Evolutionary conservation across 2,797 vertebrate species (phyloP).

Genomic region (Coccyzus lansbergi): DNA sequence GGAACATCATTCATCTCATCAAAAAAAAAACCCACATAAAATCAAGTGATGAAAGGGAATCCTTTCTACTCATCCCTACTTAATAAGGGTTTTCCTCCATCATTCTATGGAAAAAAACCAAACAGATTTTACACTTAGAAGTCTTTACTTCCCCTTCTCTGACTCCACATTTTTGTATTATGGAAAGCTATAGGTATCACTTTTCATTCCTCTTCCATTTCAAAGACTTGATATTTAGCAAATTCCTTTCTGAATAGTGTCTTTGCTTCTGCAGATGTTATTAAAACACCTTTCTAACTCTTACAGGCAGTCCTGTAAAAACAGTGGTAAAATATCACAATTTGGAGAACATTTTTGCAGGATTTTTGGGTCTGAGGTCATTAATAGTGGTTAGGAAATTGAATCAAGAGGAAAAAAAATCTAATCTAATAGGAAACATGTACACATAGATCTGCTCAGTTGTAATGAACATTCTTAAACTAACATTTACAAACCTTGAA

Average conservation of each 20-base stretch:
- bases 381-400: neutral
- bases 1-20: neutral
- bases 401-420: neutral
- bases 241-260: neutral
- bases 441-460: neutral
- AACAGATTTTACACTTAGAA: neutral
- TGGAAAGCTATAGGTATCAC: neutral
- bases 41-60: neutral
- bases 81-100: neutral
- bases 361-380: neutral
- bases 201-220: neutral
- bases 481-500: neutral
- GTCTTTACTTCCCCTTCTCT: neutral
- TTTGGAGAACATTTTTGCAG: neutral
- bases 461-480: neutral
- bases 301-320: neutral
- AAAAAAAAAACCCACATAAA: fast-evolving
- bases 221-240: neutral
- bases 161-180: neutral
- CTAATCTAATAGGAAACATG: neutral
- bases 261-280: neutral
- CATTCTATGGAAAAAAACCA: neutral
- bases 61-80: neutral
- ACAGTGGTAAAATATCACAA: fast-evolving
- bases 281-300: neutral